Conservation (phyloP, 1,140 invertebrate species). For the Drosophila orosa region DNA sequence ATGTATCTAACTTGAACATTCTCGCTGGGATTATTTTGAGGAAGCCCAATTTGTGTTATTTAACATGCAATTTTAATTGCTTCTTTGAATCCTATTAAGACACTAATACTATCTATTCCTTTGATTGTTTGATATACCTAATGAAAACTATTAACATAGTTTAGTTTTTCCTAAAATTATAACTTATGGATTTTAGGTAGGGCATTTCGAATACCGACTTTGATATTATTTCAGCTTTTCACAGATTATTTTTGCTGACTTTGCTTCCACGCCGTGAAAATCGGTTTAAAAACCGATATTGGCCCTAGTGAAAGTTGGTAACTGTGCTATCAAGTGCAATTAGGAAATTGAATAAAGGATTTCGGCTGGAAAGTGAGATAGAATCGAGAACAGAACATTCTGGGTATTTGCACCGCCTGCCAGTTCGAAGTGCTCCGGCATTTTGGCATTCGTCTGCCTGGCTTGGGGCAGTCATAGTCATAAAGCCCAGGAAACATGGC, state of each 20-base stretch:
- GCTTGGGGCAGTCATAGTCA: conserved; percentile 23
- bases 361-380: conserved; percentile 18
- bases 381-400: conserved; percentile 12
- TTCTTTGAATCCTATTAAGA: background rate
- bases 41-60: no score
- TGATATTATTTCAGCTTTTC: background rate
- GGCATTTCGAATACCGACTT: background rate
- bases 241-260: conserved; percentile 14
- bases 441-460: conserved; percentile 9
- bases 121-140: background rate
- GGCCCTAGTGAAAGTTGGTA: conserved; percentile 45
- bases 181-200: background rate
- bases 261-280: conserved; percentile 22
- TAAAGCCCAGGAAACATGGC: conserved; percentile 43
- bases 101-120: background rate
- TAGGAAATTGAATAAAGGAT: conserved; percentile 46
- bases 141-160: background rate
- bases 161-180: background rate
- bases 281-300: conserved; percentile 32
- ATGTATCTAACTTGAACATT: background rate
- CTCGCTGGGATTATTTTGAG: background rate
- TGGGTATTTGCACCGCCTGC: background rate
- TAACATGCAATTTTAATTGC: background rate
- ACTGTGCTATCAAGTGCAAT: conserved; percentile 39
- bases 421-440: conserved; percentile 12